Base-by-base conservation (phyloP, 2,888 invertebrate species). In the Congeria kusceri region DNA sequence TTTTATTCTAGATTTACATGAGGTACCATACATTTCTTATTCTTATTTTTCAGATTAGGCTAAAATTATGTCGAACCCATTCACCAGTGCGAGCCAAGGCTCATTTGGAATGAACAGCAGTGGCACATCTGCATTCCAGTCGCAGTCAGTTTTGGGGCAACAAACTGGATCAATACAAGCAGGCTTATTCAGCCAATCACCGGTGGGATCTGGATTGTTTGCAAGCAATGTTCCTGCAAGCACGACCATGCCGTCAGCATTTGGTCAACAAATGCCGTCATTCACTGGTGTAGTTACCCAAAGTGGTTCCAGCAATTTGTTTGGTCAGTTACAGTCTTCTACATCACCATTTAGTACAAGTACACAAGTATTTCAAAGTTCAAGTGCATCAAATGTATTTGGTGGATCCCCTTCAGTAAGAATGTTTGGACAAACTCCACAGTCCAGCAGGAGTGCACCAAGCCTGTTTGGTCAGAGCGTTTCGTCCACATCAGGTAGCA, bases 31-130 rank as follows among this genome's bases (percentile, higher is more conserved):
- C n/a, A n/a, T n/a, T n/a, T n/a, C n/a, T n/a, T n/a, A n/a, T n/a
- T n/a, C n/a, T n/a, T n/a, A n/a, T 44, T 53, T 53, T 53, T 53
- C 18, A 13, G 20, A 1, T 53, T 11, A 4, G 4, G 25, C 23
- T 13, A 9, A 20, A 53, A 53, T 25, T 11, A 53, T 53, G 53
- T 53, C 53, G 18, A 53, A 53, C 53, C 53, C 53, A 53, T 53
- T 53, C 25, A 23, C 9, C 53, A 53, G 5, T 18, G 20, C 53
- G 2, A 39, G 39, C 39, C 39, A 39, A 39, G 39, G 39, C 15
- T 39, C 39, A 39, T 39, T 39, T 3, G 39, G 39, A 39, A 39
- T 39, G 39, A 11, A 39, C 39, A 39, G 39, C 39, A 39, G 11
- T 39, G 39, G 39, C 9, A 39, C 39, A 39, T 39, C 39, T 13